Conservation (phyloP, 2,888 invertebrate genomes). For the Drepanosiphum platanoidis region DNA sequence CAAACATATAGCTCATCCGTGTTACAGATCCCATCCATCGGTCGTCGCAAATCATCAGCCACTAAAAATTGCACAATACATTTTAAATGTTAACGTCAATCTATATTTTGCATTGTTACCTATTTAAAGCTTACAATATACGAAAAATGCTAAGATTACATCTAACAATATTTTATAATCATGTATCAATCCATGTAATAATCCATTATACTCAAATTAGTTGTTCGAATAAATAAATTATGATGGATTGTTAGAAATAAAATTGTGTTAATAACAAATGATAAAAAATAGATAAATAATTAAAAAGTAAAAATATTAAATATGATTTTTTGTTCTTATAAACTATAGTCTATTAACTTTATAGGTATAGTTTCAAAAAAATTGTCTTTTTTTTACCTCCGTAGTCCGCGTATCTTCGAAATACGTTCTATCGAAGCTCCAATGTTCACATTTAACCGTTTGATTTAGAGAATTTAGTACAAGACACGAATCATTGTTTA, state of each 20-base stretch:
- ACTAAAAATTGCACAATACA: conserved; percentile 68
- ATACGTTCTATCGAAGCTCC: conserved; percentile 80
- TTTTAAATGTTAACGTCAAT: not conserved
- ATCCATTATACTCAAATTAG: not conserved
- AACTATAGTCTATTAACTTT: not conserved
- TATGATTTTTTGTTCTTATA: not conserved
- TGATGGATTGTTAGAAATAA: not conserved
- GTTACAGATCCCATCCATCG: conserved; percentile 85
- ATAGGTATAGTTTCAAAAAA: no score
- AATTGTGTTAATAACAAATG: no score
- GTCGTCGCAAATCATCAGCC: conserved; percentile 82
- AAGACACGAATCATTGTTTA: conserved; percentile 15
- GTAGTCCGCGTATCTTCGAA: conserved; percentile 79
- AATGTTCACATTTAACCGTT: conserved; percentile 68
- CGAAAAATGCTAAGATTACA: not conserved
- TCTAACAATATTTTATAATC: not conserved
- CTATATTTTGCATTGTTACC: not conserved
- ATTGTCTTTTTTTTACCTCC: conserved; percentile 68
- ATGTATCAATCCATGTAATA: not conserved
- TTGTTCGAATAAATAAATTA: not conserved
- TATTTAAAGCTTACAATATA: not conserved
- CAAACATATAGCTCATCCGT: conserved; percentile 83
- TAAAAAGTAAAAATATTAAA: no score
- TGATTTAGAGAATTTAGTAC: conserved; percentile 64
- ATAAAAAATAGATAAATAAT: no score